Base-by-base conservation (phyloP, 2,113 vertebrate genomes). In the Xenopus laevis region DNA sequence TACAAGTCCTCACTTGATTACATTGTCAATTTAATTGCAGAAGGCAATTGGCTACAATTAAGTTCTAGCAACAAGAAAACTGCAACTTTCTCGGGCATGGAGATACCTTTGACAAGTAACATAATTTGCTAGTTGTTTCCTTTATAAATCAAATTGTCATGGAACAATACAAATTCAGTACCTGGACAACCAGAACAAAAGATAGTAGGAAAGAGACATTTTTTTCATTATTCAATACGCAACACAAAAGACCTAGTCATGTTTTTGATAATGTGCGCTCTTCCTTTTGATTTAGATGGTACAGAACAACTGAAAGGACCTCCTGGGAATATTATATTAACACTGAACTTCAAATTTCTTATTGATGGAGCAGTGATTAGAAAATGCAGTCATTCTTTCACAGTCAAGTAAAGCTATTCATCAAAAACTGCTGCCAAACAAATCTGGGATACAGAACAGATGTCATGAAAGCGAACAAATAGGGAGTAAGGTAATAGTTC, bases 31-130 rank as follows among this genome's bases (percentile, higher is more conserved):
- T 59, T 75, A 75, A 75, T 75, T 27, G 65, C 65, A 53, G 27
- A 13, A 59, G 55, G 65, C 65, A 33, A 68, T 67, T 62, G 65
- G 58, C 30, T 62, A 23, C 72, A 75, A 75, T 75, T 75, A 68
- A 68, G 45, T 75, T 74, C 44, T 30, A 47, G 46, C 16, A 50
- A 61, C 13, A 47, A 53, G 65, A 33, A 47, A 68, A 62, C 57
- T 33, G 57, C 30, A 47, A 45, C 47, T 61, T 40, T 67, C 67
- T 46, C 15, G 45, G 23, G 17, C 46, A 15, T 23, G 30, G 7
- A 75, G 45, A 68, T 75, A 75, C 72, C 72, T 74, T 40, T 75
- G 72, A 75, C 72, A 75, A 68, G 65, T 75, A 75, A 68, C 65
- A 68, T 68, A 68, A 75, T 75, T 75, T 68, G 68, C 72, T 75